Evolutionary conservation across 2,888 invertebrate species (phyloP).

Genomic region (Cynaeus angustus): DNA sequence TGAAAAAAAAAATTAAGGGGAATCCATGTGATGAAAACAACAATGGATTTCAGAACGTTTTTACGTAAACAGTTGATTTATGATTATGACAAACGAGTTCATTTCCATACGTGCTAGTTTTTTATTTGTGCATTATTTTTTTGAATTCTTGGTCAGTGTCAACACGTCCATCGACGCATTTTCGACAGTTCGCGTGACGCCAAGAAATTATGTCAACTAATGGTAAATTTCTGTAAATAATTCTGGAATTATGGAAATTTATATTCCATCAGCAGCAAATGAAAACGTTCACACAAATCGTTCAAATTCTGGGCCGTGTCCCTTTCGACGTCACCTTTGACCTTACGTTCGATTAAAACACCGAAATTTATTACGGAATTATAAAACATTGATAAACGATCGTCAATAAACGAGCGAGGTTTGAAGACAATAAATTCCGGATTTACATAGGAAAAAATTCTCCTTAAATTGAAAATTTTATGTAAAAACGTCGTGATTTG

Average conservation of each 20-base stretch:
- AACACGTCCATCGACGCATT: not conserved
- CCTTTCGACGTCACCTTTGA: constrained; percentile 48
- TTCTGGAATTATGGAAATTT: constrained; percentile 51
- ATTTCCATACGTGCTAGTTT: not conserved
- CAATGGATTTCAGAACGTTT: no score
- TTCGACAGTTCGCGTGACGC: constrained; percentile 43
- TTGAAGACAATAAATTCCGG: constrained; percentile 46
- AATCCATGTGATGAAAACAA: no score
- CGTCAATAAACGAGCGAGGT: constrained; percentile 28
- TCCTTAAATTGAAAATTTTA: constrained; percentile 34
- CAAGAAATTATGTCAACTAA: constrained; percentile 46
- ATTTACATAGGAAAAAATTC: constrained; percentile 30
- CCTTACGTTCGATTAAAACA: constrained; percentile 17
- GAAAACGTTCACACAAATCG: constrained; percentile 46
- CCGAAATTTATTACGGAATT: constrained; percentile 45
- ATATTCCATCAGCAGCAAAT: constrained; percentile 47
- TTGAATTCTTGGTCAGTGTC: not conserved
- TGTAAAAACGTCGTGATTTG: constrained; percentile 18
- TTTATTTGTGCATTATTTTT: not conserved
- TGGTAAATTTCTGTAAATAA: constrained; percentile 50
- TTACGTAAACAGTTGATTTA: no score
- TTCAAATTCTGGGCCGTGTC: constrained; percentile 42
- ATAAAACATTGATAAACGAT: constrained; percentile 36
- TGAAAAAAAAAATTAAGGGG: not conserved
- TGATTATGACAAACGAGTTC: no score